Conservation (phyloP, 2,888 invertebrate species). For the Acleris cristana region DNA sequence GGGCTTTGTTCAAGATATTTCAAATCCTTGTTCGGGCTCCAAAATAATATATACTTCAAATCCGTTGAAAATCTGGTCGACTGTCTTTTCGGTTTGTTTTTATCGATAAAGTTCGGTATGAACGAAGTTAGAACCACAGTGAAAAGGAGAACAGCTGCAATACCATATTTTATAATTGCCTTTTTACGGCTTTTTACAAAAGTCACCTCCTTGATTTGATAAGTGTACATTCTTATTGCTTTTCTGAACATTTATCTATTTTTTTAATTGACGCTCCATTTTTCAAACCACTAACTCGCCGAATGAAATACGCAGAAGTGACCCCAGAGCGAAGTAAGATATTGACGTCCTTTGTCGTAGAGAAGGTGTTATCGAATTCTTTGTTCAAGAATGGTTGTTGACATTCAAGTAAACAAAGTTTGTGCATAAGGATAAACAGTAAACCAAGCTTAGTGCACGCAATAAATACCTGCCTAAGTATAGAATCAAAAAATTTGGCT, state of each 20-base stretch:
- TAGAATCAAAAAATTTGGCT: no score
- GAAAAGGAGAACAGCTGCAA: slow-evolving; percentile 46
- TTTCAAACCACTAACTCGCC: no score
- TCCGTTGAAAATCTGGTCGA: slow-evolving; percentile 56
- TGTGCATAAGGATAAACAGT: no score
- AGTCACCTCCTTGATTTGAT: slow-evolving; percentile 60
- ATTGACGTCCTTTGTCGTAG: background rate
- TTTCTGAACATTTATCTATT: slow-evolving; percentile 34
- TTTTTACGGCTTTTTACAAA: slow-evolving; percentile 52
- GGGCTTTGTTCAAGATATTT: slow-evolving; percentile 41
- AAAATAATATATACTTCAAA: slow-evolving; percentile 71
- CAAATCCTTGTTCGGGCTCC: slow-evolving; percentile 50
- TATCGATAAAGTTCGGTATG: slow-evolving; percentile 50
- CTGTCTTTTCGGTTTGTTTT: slow-evolving; percentile 27
- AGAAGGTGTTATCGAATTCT: slow-evolving; percentile 3
- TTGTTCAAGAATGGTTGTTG: slow-evolving; percentile 6
- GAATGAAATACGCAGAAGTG: background rate
- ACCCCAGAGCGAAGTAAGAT: background rate
- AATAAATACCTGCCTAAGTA: no score
- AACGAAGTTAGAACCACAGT: slow-evolving; percentile 50
- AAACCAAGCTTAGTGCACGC: no score
- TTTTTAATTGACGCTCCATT: slow-evolving; percentile 13
- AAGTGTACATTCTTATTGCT: slow-evolving; percentile 44
- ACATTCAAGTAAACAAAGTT: no score
- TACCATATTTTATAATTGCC: slow-evolving; percentile 45